Evolutionary conservation across 2,888 invertebrate species (phyloP).

Genomic region (Gasteruption jaculator): DNA sequence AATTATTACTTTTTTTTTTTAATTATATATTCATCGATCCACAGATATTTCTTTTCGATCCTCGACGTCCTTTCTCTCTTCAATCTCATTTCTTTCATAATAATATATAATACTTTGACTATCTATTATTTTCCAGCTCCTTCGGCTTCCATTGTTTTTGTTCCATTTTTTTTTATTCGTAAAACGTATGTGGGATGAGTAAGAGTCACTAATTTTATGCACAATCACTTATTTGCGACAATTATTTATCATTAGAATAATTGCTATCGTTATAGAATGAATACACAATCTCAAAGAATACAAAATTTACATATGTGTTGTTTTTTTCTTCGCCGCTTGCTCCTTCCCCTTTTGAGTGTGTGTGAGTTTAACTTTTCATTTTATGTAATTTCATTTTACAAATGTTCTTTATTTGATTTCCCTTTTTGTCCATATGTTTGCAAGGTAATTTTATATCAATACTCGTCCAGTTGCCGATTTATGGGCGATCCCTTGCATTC

Average conservation of each 20-base stretch:
- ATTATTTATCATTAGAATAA: slow-evolving; percentile 26
- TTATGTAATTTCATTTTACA: too few relatives aligned
- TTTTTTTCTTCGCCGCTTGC: slow-evolving; percentile 7
- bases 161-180: slow-evolving; percentile 27
- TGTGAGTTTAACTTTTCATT: too few relatives aligned
- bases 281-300: slow-evolving; percentile 46
- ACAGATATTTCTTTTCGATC: slow-evolving; percentile 20
- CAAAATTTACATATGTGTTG: slow-evolving; percentile 42
- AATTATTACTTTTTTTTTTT: too few relatives aligned
- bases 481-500: too few relatives aligned
- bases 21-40: slow-evolving; percentile 18
- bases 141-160: not conserved
- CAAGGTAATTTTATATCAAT: too few relatives aligned
- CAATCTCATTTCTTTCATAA: slow-evolving; percentile 9
- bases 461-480: too few relatives aligned
- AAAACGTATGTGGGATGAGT: slow-evolving; percentile 26
- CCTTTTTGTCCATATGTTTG: too few relatives aligned
- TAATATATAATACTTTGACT: slow-evolving; percentile 39
- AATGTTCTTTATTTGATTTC: too few relatives aligned
- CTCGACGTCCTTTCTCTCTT: slow-evolving; percentile 26
- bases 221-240: slow-evolving; percentile 36
- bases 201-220: slow-evolving; percentile 43
- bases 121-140: slow-evolving; percentile 25
- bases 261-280: slow-evolving; percentile 29
- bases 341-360: slow-evolving; percentile 2